Evolutionary conservation across 2,888 invertebrate species (phyloP), one percentile per base, ranked within the genome.

Genomic region (Oscheius sp.): DNA sequence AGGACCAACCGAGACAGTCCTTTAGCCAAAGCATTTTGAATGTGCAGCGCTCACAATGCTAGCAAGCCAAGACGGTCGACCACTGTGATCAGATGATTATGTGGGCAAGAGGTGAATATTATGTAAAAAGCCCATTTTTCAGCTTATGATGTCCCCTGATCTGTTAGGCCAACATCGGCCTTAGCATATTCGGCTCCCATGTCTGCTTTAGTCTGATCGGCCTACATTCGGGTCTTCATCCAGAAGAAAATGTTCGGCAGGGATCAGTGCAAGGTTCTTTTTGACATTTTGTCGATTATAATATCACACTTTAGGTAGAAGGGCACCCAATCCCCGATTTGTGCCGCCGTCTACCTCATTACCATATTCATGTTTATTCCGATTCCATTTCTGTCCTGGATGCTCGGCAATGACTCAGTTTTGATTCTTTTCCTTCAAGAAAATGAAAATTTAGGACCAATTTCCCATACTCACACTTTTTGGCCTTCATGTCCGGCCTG

Each of bases 311-410:
- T 68, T 42, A 88, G 88, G 71, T 74, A 9, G 78, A 83, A 29
- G 80, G 84, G 35, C 77, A 62, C 1, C 85, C 82, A 2, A 78
- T 88, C 1, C 96, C 98, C 11, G 99, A 93, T 98, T 21, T 94
- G 94, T 89, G 98, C 98, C 86, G 96, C 96, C 88, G 93, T 95
- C 2, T 99, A 95, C 90, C 91, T 99, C 76, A 93, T 97, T 76
- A 93, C 94, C 76, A 93, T 96, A 92, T 97, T 98, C 89, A 89
- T 96, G 60, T 98, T 96, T 89, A 96, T 99, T 87, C 97, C 98
- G n/a, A 92, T 98, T 78, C 95, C 95, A 58, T 98, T 98, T 75
- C 79, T 83, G 59, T 77, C 84, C 51, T 88, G 87, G 86, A 78
- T 83, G 47, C 73, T 76, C n/a, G 62, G 57, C 5, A 37, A 37